phyloP scores from a whole-genome alignment of 2,888 invertebrate species.

The Ochropleura plecta region DNA sequence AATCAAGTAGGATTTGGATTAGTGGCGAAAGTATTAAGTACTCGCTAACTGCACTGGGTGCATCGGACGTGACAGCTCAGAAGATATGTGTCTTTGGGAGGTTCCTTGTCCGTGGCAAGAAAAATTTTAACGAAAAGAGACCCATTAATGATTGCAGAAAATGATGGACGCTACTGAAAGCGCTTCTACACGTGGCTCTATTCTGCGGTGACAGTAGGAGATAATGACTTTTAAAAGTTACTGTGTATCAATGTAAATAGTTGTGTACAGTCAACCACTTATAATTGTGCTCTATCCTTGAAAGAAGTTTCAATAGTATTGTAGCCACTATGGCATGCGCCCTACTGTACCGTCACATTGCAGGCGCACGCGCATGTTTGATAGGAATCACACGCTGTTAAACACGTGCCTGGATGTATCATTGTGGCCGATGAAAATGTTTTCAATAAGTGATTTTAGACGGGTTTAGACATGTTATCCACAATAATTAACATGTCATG shows the following conservation, averaged over 20 bases:
- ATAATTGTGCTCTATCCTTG: not conserved
- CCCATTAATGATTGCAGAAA: too few relatives aligned
- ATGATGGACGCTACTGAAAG: too few relatives aligned
- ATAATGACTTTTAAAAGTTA: not conserved
- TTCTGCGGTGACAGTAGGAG: not conserved
- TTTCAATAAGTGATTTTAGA: not conserved
- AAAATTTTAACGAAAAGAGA: too few relatives aligned
- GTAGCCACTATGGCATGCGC: not conserved
- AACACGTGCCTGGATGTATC: conserved; percentile 49
- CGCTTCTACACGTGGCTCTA: too few relatives aligned
- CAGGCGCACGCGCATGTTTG: conserved; percentile 53
- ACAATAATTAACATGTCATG: not conserved
- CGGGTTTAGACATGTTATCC: conserved; percentile 6
- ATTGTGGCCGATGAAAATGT: conserved; percentile 28
- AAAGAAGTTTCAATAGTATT: not conserved
- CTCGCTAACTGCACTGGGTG: too few relatives aligned
- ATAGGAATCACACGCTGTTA: conserved; percentile 55
- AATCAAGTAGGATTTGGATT: too few relatives aligned
- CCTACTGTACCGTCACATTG: conserved; percentile 11
- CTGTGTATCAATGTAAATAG: not conserved
- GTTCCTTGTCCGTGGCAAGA: too few relatives aligned
- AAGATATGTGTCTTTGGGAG: too few relatives aligned
- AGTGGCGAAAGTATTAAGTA: too few relatives aligned
- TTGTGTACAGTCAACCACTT: not conserved
- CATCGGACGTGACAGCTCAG: too few relatives aligned